phyloP scores from a whole-genome alignment of 1,140 invertebrate species.

The Drepana arcuata region DNA sequence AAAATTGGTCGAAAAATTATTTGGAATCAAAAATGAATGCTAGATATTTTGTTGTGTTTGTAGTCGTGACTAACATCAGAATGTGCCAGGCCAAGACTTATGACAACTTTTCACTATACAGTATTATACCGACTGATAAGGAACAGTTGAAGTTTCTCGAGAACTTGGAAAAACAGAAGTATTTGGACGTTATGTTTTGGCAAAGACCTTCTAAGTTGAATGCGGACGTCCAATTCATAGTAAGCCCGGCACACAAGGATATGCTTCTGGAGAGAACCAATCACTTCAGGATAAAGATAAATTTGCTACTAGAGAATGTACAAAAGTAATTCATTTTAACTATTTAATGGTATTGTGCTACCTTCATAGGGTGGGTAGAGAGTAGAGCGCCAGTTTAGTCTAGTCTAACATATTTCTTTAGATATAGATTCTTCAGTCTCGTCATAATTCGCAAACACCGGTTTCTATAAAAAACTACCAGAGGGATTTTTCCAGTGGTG shows the following conservation, averaged over 20 bases:
- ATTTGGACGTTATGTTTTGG: slow-evolving; percentile 45
- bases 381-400: no score
- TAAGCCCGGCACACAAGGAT: slow-evolving; percentile 26
- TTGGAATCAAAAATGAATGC: no score
- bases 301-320: slow-evolving; percentile 20
- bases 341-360: slow-evolving; percentile 2
- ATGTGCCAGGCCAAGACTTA: slow-evolving; percentile 27
- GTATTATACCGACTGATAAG: slow-evolving; percentile 21
- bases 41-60: slow-evolving; percentile 9
- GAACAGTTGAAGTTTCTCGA: slow-evolving; percentile 44
- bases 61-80: slow-evolving; percentile 22
- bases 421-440: no score
- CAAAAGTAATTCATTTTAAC: slow-evolving; percentile 19
- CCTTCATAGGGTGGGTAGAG: no score
- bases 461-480: no score
- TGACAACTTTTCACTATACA: slow-evolving; percentile 32
- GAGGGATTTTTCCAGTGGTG: no score
- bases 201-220: slow-evolving; percentile 36
- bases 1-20: no score
- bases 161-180: slow-evolving; percentile 35
- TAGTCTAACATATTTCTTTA: no score
- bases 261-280: slow-evolving; percentile 32
- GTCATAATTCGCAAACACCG: no score
- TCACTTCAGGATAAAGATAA: slow-evolving; percentile 31
- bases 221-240: slow-evolving; percentile 37